phyloP scores from a whole-genome alignment of 2,888 invertebrate species.

The Chydorus sphaericus region DNA sequence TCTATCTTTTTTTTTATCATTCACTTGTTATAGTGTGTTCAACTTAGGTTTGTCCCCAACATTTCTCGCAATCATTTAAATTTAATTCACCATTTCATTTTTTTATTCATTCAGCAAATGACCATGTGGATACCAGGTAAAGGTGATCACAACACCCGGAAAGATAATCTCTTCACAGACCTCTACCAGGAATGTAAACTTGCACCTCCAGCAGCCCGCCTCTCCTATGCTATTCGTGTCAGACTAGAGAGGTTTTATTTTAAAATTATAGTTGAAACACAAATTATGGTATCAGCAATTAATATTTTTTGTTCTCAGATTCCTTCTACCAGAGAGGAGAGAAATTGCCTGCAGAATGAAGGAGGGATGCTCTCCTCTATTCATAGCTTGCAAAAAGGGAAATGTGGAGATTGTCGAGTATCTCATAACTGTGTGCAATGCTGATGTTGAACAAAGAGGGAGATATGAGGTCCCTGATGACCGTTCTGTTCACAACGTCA shows the following conservation, averaged over 20 bases:
- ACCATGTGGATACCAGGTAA: slow-evolving; percentile 23
- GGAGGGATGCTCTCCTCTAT: slow-evolving; percentile 67
- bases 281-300: too few relatives aligned
- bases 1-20: background rate
- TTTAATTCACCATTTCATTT: background rate
- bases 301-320: too few relatives aligned
- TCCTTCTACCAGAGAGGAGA: slow-evolving; percentile 43
- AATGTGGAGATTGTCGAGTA: slow-evolving; percentile 73
- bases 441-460: slow-evolving; percentile 69
- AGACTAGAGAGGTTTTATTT: slow-evolving; percentile 41
- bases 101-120: background rate
- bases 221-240: slow-evolving; percentile 39
- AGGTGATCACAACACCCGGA: slow-evolving; percentile 23
- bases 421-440: slow-evolving; percentile 62
- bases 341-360: slow-evolving; percentile 51
- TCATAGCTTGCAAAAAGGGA: slow-evolving; percentile 61
- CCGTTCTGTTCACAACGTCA: slow-evolving; percentile 60
- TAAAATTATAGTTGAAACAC: too few relatives aligned
- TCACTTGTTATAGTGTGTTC: background rate
- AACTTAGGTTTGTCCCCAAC: too few relatives aligned
- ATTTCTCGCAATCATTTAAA: slow-evolving; percentile 3
- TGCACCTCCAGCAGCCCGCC: slow-evolving; percentile 49
- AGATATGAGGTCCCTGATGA: slow-evolving; percentile 73
- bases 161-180: slow-evolving; percentile 42
- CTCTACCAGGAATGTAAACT: slow-evolving; percentile 49